phyloP scores from a whole-genome alignment of 2,113 vertebrate genomes.

The Melanerpes formicivorus region DNA sequence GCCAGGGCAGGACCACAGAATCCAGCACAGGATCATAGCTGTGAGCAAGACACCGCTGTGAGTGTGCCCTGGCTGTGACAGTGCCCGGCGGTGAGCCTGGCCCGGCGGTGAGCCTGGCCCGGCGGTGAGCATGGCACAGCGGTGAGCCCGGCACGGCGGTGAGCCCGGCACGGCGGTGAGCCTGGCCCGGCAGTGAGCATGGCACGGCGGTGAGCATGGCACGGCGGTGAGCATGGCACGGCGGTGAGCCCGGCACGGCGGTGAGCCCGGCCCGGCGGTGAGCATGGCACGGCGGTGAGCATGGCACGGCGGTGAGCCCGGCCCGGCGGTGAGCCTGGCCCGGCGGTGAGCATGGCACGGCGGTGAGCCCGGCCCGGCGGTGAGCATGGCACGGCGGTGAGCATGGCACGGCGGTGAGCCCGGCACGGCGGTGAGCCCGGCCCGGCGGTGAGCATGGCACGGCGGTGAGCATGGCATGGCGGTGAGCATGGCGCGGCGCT shows the following conservation, averaged over 20 bases:
- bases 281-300: accelerated
- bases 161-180: no score
- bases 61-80: neutral
- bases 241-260: accelerated
- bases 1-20: no score
- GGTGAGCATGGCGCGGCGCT: accelerated
- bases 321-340: no score
- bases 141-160: accelerated
- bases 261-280: no score
- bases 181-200: accelerated
- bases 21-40: neutral
- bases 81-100: accelerated
- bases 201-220: accelerated
- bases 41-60: neutral
- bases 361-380: no score
- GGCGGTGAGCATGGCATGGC: no score
- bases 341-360: accelerated
- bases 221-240: no score
- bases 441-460: accelerated
- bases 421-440: no score
- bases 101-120: neutral
- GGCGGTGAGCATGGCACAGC: no score
- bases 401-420: no score
- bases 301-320: no score
- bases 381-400: accelerated